A percentile compares a stretch with the other conserved stretches of the same genome.
These are phyloP conservation scores for Lycaena phlaeas DNA, from an alignment of 2,888 invertebrate species.

Conservation along the genomic window DNA sequence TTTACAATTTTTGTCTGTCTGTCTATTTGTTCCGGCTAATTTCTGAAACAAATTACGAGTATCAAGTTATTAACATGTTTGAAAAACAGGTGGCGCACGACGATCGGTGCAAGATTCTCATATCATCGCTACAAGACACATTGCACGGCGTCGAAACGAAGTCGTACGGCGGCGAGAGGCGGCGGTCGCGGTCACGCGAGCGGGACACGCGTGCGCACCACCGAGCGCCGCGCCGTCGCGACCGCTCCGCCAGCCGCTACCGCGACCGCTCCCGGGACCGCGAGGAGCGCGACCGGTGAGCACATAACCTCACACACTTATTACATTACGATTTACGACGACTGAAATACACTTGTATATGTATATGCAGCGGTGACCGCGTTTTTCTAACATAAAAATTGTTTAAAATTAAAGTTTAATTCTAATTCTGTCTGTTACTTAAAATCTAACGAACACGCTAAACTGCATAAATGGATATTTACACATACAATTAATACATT, in stretches of 20 bases:
- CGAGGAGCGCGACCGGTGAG: constrained; percentile 58
- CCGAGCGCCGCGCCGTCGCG: constrained; percentile 53
- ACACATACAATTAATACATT: too few species aligned
- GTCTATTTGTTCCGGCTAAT: too few species aligned
- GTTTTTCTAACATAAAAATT: too few species aligned
- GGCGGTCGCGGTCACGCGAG: constrained; percentile 62
- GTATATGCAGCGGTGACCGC: too few species aligned
- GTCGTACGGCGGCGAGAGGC: constrained; percentile 84
- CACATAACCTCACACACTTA: background rate
- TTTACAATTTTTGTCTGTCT: too few species aligned
- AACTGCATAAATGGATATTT: too few species aligned
- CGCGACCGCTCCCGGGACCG: constrained; percentile 56
- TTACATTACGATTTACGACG: too few species aligned
- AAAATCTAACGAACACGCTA: too few species aligned
- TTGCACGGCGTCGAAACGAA: constrained; percentile 97
- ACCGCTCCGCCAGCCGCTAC: constrained; percentile 53
- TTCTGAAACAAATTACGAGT: constrained; percentile 20
- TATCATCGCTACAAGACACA: constrained; percentile 97
- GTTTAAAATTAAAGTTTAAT: too few species aligned
- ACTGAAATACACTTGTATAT: too few species aligned
- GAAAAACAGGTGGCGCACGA: constrained; percentile 84
- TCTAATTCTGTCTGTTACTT: too few species aligned
- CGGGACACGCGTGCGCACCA: constrained; percentile 47
- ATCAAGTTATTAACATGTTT: background rate
- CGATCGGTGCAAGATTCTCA: constrained; percentile 97